Conservation (phyloP, 2,888 invertebrate species). For the Pocota personata region DNA sequence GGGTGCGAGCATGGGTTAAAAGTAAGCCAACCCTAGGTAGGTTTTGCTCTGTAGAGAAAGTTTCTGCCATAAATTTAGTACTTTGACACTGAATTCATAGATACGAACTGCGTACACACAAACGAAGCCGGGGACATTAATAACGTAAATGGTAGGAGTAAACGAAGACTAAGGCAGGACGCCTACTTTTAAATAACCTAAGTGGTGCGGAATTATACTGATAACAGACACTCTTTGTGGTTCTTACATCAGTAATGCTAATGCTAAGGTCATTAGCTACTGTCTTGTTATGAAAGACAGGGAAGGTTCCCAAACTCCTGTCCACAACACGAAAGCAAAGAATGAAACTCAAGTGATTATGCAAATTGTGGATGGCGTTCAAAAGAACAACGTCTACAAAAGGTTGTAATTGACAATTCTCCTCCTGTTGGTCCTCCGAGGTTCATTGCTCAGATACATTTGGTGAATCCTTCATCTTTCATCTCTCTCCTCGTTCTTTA, state of each 20-base stretch:
- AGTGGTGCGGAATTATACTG: conserved; percentile 58
- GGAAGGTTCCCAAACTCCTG: neutral
- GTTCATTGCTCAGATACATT: conserved; percentile 1
- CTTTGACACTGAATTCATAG: conserved; percentile 61
- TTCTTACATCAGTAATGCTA: conserved; percentile 21
- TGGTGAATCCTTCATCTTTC: neutral
- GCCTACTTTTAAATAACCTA: conserved; percentile 48
- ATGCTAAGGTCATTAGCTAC: conserved; percentile 44
- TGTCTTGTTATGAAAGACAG: conserved; percentile 8
- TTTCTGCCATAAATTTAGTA: conserved; percentile 61
- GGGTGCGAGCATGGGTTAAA: conserved; percentile 8
- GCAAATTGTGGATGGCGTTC: conserved; percentile 53
- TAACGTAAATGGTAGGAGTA: conserved; percentile 17
- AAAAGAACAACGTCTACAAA: conserved; percentile 15
- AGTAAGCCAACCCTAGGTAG: conserved; percentile 25
- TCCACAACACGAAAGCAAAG: neutral
- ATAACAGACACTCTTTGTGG: conserved; percentile 57
- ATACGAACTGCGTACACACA: conserved; percentile 8
- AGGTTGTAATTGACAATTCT: conserved; percentile 53
- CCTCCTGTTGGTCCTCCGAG: neutral
- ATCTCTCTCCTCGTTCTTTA: conserved; percentile 1
- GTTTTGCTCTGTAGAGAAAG: conserved; percentile 34
- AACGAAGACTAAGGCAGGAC: neutral
- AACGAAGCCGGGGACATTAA: conserved; percentile 34
- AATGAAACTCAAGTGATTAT: conserved; percentile 52